Evolutionary conservation across 1,140 invertebrate genomes (phyloP).

Genomic region (Cepaea nemoralis): DNA sequence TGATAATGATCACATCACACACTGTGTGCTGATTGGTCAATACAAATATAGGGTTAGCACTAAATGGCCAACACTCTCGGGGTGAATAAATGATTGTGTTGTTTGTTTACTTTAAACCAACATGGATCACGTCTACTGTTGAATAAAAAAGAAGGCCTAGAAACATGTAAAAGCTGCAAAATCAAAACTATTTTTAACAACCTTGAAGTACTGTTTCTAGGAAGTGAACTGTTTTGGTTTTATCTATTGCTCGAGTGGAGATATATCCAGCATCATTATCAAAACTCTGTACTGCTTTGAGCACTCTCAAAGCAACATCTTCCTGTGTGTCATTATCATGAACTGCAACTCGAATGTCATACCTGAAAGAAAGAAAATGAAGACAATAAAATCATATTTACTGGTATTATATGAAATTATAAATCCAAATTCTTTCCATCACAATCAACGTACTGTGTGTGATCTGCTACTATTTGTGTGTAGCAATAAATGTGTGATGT

Average conservation of each 20-base stretch:
- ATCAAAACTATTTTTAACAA: not conserved
- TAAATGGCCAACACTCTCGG: too few relatives aligned
- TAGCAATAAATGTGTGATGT: not conserved
- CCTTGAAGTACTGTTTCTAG: constrained; percentile 11
- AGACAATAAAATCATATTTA: too few relatives aligned
- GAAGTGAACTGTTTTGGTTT: not conserved
- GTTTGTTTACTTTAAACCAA: too few relatives aligned
- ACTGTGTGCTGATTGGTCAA: too few relatives aligned
- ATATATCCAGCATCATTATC: constrained; percentile 17
- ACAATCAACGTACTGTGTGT: not conserved
- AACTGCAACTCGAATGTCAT: constrained; percentile 63
- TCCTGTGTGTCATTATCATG: constrained; percentile 55
- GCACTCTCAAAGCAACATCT: constrained; percentile 58
- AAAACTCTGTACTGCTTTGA: constrained; percentile 35
- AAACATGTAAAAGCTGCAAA: not conserved
- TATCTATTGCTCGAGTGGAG: not conserved
- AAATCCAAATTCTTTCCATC: not conserved
- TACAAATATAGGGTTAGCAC: too few relatives aligned
- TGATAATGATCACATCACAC: too few relatives aligned
- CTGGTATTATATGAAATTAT: not conserved
- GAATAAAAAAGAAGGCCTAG: not conserved
- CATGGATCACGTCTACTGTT: too few relatives aligned
- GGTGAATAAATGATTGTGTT: too few relatives aligned
- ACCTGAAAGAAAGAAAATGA: not conserved
- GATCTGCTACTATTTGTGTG: too few relatives aligned